A percentile compares a stretch with the other conserved stretches of the same genome.
These are phyloP conservation scores for Oryzaephilus surinamensis DNA, from an alignment of 1,140 invertebrate species.

Conservation along the genomic window DNA sequence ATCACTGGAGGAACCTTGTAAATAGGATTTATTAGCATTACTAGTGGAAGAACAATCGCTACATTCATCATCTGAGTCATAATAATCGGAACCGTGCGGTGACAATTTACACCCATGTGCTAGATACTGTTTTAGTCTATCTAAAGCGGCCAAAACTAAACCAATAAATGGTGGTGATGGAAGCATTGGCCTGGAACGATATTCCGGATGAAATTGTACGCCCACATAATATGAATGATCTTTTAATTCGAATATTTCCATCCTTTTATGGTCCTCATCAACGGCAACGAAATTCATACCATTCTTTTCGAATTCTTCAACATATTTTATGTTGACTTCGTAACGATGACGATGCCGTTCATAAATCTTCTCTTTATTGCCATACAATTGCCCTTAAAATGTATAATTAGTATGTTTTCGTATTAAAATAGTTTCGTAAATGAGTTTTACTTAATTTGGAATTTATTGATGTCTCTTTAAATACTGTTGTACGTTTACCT, in stretches of 20 bases:
- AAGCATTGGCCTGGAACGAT: conserved; percentile 83
- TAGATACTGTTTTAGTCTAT: conserved; percentile 60
- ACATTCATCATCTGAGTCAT: conserved; percentile 22
- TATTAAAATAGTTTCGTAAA: not conserved
- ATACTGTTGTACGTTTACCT: conserved; percentile 80
- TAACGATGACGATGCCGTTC: conserved; percentile 96
- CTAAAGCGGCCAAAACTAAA: conserved; percentile 76
- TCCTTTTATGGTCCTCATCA: conserved; percentile 59
- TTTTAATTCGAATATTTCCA: conserved; percentile 73
- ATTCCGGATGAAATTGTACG: conserved; percentile 97
- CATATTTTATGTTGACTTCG: conserved; percentile 88
- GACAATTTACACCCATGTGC: conserved; percentile 49
- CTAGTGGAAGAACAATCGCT: not conserved
- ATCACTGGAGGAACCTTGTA: not conserved
- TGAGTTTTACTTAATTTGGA: conserved; percentile 1
- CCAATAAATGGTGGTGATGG: conserved; percentile 95
- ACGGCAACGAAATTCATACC: conserved; percentile 86
- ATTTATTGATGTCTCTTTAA: conserved; percentile 42
- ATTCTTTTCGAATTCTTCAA: conserved; percentile 62
- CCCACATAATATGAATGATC: conserved; percentile 89
- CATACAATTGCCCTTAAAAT: conserved; percentile 68
- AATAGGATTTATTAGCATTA: not conserved
- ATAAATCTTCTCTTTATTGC: conserved; percentile 70
- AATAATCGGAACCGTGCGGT: conserved; percentile 25
- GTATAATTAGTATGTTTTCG: too few species aligned